Evolutionary conservation across 2,797 vertebrate species (phyloP), one percentile per base, ranked within the genome.

Genomic region (Gorsachius magnificus): DNA sequence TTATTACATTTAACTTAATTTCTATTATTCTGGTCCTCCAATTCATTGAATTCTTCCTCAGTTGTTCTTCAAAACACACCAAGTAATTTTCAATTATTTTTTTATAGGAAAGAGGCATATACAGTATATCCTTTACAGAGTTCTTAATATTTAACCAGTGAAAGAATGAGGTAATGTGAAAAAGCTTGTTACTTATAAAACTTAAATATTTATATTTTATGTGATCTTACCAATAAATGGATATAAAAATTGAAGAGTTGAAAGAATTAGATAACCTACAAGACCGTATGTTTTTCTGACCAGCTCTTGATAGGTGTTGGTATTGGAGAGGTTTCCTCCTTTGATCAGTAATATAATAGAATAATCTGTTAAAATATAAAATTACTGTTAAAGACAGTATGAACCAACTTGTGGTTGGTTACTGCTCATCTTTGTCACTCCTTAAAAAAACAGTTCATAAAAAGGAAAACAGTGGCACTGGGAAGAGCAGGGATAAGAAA

Each of bases 311-410:
- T 99, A 99, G 81, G 98, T 99, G 94, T 98, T 98, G 29, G 99
- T 98, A 85, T 98, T 98, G 60, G 99, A 99, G 29, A 99, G 96
- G 87, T 98, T 98, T 25, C 99, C 99, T 97, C 98, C 99, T 98
- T 98, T 99, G 89, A 99, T 99, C 87, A 99, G 95, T 78, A 99
- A 96, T 95, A 99, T 98, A 97, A 99, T 99, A 41, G 99, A 99
- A 97, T 99, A 99, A 97, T 99, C 99, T 99, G 98, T 70, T 87
- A 97, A 98, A 97, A 96, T 26, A 96, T 2, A 93, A 96, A 84
- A 72, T 64, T 38, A 89, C 9, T 68, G 46, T 94, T 97, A 91
- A 87, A 89, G 51, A 76, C 4, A 38, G 28, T 12, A 66, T 71
- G 9, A 97, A 91, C 43, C 36, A 87, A 45, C 10, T 70, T 72